Base-by-base conservation (phyloP, 2,113 vertebrate species). In the Psittacara wagleri region DNA sequence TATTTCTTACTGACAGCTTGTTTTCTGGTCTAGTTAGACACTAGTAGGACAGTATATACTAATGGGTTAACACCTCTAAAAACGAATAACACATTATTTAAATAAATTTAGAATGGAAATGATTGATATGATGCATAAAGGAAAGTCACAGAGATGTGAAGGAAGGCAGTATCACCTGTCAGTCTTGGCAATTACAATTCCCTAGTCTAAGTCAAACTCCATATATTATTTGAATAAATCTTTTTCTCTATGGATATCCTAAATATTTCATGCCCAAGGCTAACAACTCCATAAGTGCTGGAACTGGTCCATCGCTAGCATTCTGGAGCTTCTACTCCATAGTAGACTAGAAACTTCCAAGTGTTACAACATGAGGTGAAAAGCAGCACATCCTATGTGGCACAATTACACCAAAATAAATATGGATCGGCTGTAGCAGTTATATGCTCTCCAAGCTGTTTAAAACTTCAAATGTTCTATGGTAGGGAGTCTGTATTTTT, bases 131-230 rank as follows among this genome's bases (percentile, higher is more conserved):
- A 76, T 87, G 23, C 62, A 94, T 64, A 86, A 91, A 81, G 20
- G 43, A 82, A 95, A 94, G 84, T 92, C 95, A 94, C 22, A 66
- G 62, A 82, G 62, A 90, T 91, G 86, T 91, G 89, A 96, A 94
- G 41, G 28, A 88, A 94, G 43, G 75, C 74, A 76, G 41, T 95
- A 97, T 95, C 93, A 94, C 91, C 81, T 91, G 94, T 87, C 94
- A 95, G 51, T 95, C 77, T 89, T 79, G 39, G 92, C 52, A 84
- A 87, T 82, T 84, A 64, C 43, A 95, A 95, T 79, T 94, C n/a
- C 66, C 29, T 63, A 69, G 37, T 88, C 64, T 91, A 57, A 91
- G 57, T 82, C 52, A 94, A 94, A 73, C 11, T 27, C 89, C 81
- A 83, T 68, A 35, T 49, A 86, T 72, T 89, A 85, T 82, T 91